Evolutionary conservation across 2,888 invertebrate genomes (phyloP).

Genomic region (Neocrepidodera transversa): DNA sequence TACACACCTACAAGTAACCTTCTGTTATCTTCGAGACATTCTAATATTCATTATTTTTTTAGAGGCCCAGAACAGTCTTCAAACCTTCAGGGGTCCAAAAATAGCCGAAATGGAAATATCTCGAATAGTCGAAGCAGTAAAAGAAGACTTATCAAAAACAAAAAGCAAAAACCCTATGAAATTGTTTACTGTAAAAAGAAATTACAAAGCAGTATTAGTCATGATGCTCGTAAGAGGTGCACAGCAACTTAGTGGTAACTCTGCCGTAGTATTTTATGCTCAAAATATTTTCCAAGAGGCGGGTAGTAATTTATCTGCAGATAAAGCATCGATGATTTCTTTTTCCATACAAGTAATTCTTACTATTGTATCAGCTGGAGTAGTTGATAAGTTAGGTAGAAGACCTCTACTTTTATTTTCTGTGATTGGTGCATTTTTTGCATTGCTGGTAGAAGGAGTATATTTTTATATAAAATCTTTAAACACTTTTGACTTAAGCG

Average conservation of each 20-base stretch:
- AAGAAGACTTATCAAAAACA: constrained; percentile 60
- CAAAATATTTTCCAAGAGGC: too few species aligned
- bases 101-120: constrained; percentile 61
- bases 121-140: constrained; percentile 51
- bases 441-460: constrained; percentile 58
- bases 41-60: too few species aligned
- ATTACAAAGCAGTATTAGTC: constrained; percentile 70
- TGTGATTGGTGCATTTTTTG: constrained; percentile 59
- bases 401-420: constrained; percentile 64
- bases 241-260: constrained; percentile 67
- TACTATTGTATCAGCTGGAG: constrained; percentile 63
- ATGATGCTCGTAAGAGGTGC: constrained; percentile 65
- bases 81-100: too few species aligned
- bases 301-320: constrained; percentile 57
- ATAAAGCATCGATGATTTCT: constrained; percentile 52
- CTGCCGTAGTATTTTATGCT: constrained; percentile 68
- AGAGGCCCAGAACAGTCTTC: constrained; percentile 60
- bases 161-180: constrained; percentile 63
- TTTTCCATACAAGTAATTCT: constrained; percentile 66
- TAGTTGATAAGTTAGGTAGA: constrained; percentile 67
- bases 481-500: constrained; percentile 52
- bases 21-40: too few species aligned
- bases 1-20: too few species aligned
- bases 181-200: constrained; percentile 64
- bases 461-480: constrained; percentile 61